phyloP scores from a whole-genome alignment of 2,888 invertebrate genomes.

The Leucozona laternaria region DNA sequence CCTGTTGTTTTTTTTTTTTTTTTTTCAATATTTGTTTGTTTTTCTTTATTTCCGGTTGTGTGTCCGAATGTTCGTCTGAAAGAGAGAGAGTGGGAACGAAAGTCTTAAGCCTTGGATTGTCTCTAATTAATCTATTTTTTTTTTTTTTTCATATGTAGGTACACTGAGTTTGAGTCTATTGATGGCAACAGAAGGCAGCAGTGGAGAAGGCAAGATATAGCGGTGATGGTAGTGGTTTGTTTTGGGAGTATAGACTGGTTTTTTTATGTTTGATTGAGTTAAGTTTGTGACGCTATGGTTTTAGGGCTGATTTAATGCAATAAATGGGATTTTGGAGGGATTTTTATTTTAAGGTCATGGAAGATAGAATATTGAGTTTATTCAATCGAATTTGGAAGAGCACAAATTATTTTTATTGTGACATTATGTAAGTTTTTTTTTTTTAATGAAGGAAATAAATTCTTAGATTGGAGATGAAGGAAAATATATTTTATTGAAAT shows the following conservation, averaged over 20 bases:
- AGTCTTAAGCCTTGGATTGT: slow-evolving; percentile 60
- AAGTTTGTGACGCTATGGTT: slow-evolving; percentile 9
- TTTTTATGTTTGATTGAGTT: slow-evolving; percentile 27
- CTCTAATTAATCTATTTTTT: slow-evolving; percentile 70
- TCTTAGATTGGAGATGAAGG: too few relatives aligned
- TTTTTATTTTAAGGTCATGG: background rate
- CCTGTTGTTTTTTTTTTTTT: slow-evolving; percentile 20
- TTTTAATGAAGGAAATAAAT: too few relatives aligned
- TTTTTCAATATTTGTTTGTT: slow-evolving; percentile 15
- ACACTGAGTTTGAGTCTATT: slow-evolving; percentile 9
- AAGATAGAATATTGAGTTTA: background rate
- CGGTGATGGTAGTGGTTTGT: background rate
- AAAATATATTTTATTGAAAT: too few relatives aligned
- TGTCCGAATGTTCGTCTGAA: background rate
- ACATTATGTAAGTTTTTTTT: too few relatives aligned
- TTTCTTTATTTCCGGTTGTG: slow-evolving; percentile 45
- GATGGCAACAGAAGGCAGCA: background rate
- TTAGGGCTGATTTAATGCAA: slow-evolving; percentile 3
- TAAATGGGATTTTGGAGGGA: background rate
- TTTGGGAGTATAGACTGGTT: background rate
- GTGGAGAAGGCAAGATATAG: background rate
- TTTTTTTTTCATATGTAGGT: background rate
- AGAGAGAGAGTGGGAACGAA: background rate
- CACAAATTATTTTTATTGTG: background rate
- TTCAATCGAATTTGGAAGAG: background rate